phyloP scores from a whole-genome alignment of 2,113 vertebrate genomes.

The Mionectes macconnelli region DNA sequence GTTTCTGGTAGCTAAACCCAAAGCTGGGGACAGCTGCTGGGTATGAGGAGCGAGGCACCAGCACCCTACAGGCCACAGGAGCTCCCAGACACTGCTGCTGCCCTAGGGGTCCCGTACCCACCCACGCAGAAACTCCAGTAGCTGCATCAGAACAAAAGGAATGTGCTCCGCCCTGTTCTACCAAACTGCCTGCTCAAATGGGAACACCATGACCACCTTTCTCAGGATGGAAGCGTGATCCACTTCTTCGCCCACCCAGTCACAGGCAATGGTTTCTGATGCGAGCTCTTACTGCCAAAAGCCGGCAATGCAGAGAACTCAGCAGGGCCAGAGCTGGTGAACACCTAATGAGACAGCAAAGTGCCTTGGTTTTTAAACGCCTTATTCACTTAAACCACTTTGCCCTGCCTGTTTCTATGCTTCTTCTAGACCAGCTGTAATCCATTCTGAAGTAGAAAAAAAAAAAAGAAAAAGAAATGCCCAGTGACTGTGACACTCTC shows the following conservation, averaged over 20 bases:
- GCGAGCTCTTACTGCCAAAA: neutral
- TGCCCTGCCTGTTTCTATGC: neutral
- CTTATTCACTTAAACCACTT: neutral
- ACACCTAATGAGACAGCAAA: neutral
- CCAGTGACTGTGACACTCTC: neutral
- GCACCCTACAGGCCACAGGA: accelerated
- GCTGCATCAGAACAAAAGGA: neutral
- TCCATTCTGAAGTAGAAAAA: neutral
- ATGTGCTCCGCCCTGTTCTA: neutral
- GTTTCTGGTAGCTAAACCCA: neutral
- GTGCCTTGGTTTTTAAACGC: neutral
- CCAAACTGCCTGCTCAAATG: neutral
- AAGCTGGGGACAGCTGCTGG: neutral
- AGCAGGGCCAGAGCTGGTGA: neutral
- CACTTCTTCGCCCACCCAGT: neutral
- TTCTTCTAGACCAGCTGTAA: neutral
- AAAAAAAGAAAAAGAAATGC: neutral
- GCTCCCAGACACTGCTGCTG: neutral
- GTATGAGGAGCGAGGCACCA: neutral
- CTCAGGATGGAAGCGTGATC: neutral
- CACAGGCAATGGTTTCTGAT: neutral
- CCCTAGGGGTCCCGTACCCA: neutral
- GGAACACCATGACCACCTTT: neutral
- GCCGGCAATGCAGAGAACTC: neutral
- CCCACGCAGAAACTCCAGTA: neutral